Evolutionary conservation across 1,140 invertebrate genomes (phyloP), one percentile per base, ranked within the genome.

Genomic region (Euura lappo): DNA sequence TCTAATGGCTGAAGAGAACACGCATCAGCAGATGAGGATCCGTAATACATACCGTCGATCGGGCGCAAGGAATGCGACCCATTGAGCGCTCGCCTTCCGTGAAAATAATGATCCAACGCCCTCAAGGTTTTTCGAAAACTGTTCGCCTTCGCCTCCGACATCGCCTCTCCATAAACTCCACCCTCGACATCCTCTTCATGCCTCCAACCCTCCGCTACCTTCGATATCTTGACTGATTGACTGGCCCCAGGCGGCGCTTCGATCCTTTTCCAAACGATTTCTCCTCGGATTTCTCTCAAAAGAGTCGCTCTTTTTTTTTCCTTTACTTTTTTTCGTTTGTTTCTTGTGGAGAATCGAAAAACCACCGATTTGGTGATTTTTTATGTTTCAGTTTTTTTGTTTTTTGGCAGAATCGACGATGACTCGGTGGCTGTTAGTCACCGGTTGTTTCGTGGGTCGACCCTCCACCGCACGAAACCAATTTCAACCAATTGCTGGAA

Each of bases 181-280:
- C 28, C 28, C 28, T 28, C 28, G 28, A 28, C 28, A 28, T 28
- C 28, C 28, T 28, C 28, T 28, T 28, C 28, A 28, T 28, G 28
- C 28, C 28, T 28, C 28, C 28, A 28, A 28, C 28, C 28, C 28
- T 28, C 28, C 13, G 6, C 13, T 6, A 11, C 51, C 51, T n/a
- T 60, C 51, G 51, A 60, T 60, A 60, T 60, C 51, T 60, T 60
- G 51, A 60, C 51, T 60, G 51, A 60, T 60, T 60, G 51, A 60
- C 51, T n/a, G 13, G 51, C 51, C 51, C 13, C 51, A 6, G 51
- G 51, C 51, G 51, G 51, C 51, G 10, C 51, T 60, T 28, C 51
- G 51, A 28, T 28, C 28, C 51, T 60, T 28, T 60, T 60, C 51
- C 51, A n/a, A 60, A 6, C 51, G 51, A 60, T 60, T 60, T 60